These are phyloP conservation scores for Sparus aurata DNA, from an alignment of 2,797 vertebrate genomes.

Conservation along the genomic window DNA sequence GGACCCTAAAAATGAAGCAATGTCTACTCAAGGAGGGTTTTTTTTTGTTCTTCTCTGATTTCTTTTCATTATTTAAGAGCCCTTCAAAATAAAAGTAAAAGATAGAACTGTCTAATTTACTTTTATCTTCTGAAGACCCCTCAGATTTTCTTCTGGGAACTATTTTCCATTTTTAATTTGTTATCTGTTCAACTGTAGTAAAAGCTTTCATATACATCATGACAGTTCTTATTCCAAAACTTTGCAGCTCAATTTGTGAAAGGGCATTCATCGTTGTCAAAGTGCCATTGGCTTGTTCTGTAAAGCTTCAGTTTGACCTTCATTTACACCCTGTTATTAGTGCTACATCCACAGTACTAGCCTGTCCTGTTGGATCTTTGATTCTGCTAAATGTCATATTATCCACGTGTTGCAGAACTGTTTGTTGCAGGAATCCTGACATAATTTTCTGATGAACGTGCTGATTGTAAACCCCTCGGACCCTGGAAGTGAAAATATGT, in stretches of 20 bases:
- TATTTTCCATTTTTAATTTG: background rate
- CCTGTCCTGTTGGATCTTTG: constrained; percentile 9
- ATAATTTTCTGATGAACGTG: constrained; percentile 27
- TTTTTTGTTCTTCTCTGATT: background rate
- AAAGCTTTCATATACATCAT: background rate
- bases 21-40: background rate
- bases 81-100: background rate
- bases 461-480: constrained; percentile 29
- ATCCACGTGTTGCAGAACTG: constrained; percentile 22
- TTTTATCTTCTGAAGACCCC: background rate
- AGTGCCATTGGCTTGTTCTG: constrained; percentile 54
- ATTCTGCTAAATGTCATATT: constrained; percentile 37
- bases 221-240: background rate
- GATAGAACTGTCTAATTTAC: background rate
- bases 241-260: background rate
- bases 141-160: constrained; percentile 5
- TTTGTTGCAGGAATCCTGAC: constrained; percentile 45
- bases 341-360: constrained; percentile 8
- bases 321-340: constrained; percentile 19
- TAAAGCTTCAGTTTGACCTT: constrained; percentile 77
- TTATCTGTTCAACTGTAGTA: background rate
- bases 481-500: constrained; percentile 10
- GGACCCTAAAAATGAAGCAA: background rate
- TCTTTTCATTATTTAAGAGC: background rate
- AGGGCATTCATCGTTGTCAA: background rate